Evolutionary conservation across 2,113 vertebrate genomes (phyloP), one percentile per base, ranked within the genome.

Genomic region (Oceanodroma tethys): DNA sequence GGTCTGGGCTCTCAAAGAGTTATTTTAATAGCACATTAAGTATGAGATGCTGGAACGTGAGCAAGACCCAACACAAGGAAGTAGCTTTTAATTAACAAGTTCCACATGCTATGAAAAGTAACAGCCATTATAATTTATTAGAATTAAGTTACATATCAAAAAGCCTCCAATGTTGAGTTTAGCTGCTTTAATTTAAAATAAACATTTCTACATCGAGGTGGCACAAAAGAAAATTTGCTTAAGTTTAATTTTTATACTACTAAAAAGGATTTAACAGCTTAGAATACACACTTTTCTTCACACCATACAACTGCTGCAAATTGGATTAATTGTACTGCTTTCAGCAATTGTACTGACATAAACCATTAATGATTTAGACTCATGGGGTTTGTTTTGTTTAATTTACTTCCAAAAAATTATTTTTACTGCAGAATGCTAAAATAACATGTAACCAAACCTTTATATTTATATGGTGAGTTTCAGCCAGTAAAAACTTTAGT

Each of bases 21-120:
- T 36, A 43, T 91, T 97, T 97, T 97, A 97, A 79, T 73, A 94
- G 66, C 40, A 81, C n/a, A 72, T 86, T 96, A 93, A 94, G 65
- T 91, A 79, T 81, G 84, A 86, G 76, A 89, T 58, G 81, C 84
- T 97, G 94, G 95, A 95, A 93, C 0, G 0, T 72, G 86, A 97
- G 94, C 91, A 95, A 94, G 91, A 95, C 74, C 91, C 53, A 97
- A 85, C 84, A 92, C 65, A 97, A 92, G 95, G 93, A 97, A 93
- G 80, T 93, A 87, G 73, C 60, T 96, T 94, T 95, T 94, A 95
- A 96, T 97, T 96, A 98, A 97, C 73, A 86, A 94, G 91, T 96
- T 96, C 87, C 95, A 97, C 76, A 91, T 97, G 91, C 86, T 83
- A 94, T 91, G 92, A 93, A 91, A 96, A 88, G 32, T 73, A 96